Base-by-base conservation (phyloP, 2,113 vertebrate genomes). In the Suncus etruscus region DNA sequence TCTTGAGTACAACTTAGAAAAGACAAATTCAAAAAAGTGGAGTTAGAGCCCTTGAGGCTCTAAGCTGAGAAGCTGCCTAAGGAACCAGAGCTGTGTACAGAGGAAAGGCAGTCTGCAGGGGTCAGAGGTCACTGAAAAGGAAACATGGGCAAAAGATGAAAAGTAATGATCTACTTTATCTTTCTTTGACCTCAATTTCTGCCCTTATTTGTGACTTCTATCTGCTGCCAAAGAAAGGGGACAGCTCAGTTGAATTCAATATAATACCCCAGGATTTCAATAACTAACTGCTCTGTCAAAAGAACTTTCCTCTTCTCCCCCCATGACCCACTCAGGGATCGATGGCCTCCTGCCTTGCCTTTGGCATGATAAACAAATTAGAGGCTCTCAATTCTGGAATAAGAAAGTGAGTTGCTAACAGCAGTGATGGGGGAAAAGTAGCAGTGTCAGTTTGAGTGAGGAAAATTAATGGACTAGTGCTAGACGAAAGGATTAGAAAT, bases 321-420 rank as follows among this genome's bases (percentile, higher is more conserved):
- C 72, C 39, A 68, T 87, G 48, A 63, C 20, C 12, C 72, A 15
- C 10, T 68, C 29, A 50, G 31, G 7, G 31, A 68, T 58, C 69
- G 73, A 76, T 58, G 74, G 73, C 8, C 29, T 87, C 86, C 83
- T 84, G 76, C 39, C 66, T 83, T 91, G 29, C 32, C 29, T 87
- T 87, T 45, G 32, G n/a, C 12, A 20, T 32, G 77, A 80, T 77
- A 86, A 92, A 86, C 22, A 65, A 61, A 86, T 1, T 32, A 73
- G 31, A 87, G 61, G 27, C 65, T 81, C 45, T 92, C 85, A 9
- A 27, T 81, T 92, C 85, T 22, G 76, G 48, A 65, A 51, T 72
- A 92, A 84, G 69, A 90, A 91, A 78, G 70, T 61, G 22, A 93
- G 48, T 63, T 93, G 73, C 78, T 91, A 87, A 75, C 58, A 61